These are phyloP conservation scores for Criorhina ranunculi DNA, from an alignment of 2,888 invertebrate species.

Conservation along the genomic window DNA sequence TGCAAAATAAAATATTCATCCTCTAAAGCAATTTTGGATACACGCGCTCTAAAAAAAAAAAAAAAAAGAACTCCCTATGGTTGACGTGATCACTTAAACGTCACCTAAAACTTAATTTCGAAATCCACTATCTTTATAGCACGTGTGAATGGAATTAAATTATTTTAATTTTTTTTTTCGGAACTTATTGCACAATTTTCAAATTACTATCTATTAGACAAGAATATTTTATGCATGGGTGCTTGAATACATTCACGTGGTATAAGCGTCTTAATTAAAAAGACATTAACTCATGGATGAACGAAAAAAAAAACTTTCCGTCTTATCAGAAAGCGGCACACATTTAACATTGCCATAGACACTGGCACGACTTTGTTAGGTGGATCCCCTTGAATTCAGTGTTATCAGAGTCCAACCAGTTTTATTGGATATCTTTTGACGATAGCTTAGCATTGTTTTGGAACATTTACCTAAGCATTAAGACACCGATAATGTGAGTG, in stretches of 20 bases:
- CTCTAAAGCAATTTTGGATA: background rate
- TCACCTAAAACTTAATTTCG: constrained; percentile 22
- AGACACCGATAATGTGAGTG: constrained; percentile 40
- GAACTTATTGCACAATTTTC: constrained; percentile 36
- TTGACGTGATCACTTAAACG: constrained; percentile 35
- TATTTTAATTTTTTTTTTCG: background rate
- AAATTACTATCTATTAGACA: constrained; percentile 38
- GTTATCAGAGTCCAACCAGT: constrained; percentile 35
- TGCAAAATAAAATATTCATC: too few species aligned
- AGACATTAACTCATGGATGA: constrained; percentile 37
- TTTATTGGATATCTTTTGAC: constrained; percentile 13
- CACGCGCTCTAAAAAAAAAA: background rate
- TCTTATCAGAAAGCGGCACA: constrained; percentile 31
- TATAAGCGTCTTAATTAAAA: constrained; percentile 51
- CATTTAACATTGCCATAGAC: background rate
- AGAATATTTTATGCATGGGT: constrained; percentile 15
- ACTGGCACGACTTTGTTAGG: background rate
- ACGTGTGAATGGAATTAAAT: constrained; percentile 40
- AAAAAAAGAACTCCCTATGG: background rate
- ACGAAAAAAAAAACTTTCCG: background rate
- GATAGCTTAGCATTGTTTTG: constrained; percentile 10
- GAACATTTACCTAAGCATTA: constrained; percentile 7
- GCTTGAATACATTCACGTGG: constrained; percentile 30
- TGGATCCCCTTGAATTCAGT: constrained; percentile 24
- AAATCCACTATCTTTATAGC: constrained; percentile 17